phyloP scores from a whole-genome alignment of 1,140 invertebrate genomes.

The Spodoptera frugiperda region DNA sequence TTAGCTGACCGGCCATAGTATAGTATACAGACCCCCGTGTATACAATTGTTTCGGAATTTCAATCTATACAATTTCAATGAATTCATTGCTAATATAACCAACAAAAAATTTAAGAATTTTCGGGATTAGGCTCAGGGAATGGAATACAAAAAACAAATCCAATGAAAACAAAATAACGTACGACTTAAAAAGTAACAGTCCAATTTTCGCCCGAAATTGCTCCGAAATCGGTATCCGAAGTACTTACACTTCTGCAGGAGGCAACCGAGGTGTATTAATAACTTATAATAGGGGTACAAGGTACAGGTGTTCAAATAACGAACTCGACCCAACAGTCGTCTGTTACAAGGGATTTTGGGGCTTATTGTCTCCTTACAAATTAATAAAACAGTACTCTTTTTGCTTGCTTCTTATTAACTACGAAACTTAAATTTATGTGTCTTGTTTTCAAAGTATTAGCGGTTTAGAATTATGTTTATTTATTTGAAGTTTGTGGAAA shows the following conservation, averaged over 20 bases:
- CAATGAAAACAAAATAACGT: neutral
- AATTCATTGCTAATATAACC: no score
- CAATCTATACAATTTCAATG: no score
- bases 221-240: neutral
- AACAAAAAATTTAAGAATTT: no score
- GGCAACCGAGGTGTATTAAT: slow-evolving; percentile 41
- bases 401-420: slow-evolving; percentile 64
- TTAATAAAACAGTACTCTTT: slow-evolving; percentile 62
- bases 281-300: slow-evolving; percentile 49
- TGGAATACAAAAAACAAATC: no score
- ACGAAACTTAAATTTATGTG: slow-evolving; percentile 51
- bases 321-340: slow-evolving; percentile 60
- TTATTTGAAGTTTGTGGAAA: neutral
- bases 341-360: slow-evolving; percentile 55
- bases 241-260: neutral
- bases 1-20: no score
- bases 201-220: slow-evolving; percentile 10
- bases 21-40: no score
- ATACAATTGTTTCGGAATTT: no score
- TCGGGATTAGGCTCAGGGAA: no score
- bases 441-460: neutral
- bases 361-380: slow-evolving; percentile 62
- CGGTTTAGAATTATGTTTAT: slow-evolving; percentile 10
- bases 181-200: neutral
- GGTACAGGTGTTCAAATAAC: slow-evolving; percentile 58